These are phyloP conservation scores for Iphiclides podalirius DNA, from an alignment of 2,888 invertebrate species.

Conservation along the genomic window DNA sequence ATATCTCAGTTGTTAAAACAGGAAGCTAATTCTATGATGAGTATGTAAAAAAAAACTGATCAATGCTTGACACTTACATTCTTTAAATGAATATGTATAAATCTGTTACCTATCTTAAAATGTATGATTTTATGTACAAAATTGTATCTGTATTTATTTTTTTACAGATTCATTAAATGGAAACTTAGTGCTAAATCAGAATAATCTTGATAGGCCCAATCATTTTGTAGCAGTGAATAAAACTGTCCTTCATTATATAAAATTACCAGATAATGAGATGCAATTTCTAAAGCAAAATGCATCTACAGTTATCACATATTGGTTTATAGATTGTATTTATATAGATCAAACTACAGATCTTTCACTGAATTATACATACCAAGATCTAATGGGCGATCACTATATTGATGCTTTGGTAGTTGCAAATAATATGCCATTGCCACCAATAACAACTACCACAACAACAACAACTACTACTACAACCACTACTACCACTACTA, in stretches of 20 bases:
- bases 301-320: constrained; percentile 82
- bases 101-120: no score
- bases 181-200: constrained; percentile 82
- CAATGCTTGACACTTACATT: no score
- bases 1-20: no score
- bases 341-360: constrained; percentile 83
- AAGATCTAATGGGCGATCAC: constrained; percentile 79
- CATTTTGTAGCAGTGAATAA: constrained; percentile 83
- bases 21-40: no score
- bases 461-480: constrained; percentile 69
- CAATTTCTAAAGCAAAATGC: constrained; percentile 75
- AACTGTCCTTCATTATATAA: constrained; percentile 79
- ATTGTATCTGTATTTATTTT: no score
- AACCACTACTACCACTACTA: constrained; percentile 64
- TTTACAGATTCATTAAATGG: constrained; percentile 84
- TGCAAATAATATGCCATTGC: constrained; percentile 83
- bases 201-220: constrained; percentile 73
- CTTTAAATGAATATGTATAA: no score
- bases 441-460: constrained; percentile 72
- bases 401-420: constrained; percentile 85
- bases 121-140: no score
- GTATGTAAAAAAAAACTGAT: no score
- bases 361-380: constrained; percentile 82
- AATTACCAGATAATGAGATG: constrained; percentile 81
- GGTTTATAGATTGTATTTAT: constrained; percentile 89